Base-by-base conservation (phyloP, 2,797 vertebrate species). In the Kryptolebias ocellatus region DNA sequence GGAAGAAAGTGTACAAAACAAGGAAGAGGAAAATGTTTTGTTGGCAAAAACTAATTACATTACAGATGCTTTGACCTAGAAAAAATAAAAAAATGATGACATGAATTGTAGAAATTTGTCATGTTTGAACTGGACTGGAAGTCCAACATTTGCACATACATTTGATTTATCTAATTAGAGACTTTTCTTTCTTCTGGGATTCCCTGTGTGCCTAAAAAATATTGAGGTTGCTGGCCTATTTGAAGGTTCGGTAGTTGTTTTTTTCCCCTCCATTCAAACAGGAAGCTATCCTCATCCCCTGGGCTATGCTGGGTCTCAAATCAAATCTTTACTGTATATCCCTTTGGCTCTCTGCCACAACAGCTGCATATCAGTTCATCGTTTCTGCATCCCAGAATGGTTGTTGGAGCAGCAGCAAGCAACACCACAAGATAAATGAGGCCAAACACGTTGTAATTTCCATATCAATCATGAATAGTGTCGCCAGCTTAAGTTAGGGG, bases 391-490 rank as follows among this genome's bases (percentile, higher is more conserved):
- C 81, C 81, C 80, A 81, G 82, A 86, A 83, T 80, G 83, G 76
- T 72, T 79, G 80, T 83, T 83, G 76, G 76, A 81, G 78, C 80
- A 70, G 79, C 76, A 83, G 74, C 79, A 67, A 86, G 81, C 74
- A 76, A 64, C 58, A 31, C 72, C 44, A 53, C 51, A 64, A 83
- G 83, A 90, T 85, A 81, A 90, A 92, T 85, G 84, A 81, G 82
- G 83, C 66, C 81, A 70, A 78, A 70, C 70, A 20, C 72, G 56
- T 79, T 78, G 80, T 84, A 83, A 89, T 92, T 90, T 91, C 81
- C 84, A 87, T 87, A 88, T 91, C 87, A 87, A 87, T 90, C 89
- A 86, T 59, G 4, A 17, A 68, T 44, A 68, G 72, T 82, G 83
- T 90, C 74, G 67, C 74, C 72, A 77, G 76, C 78, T 74, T 58